Conservation (phyloP, 2,888 invertebrate species). For the Acleris sparsana region DNA sequence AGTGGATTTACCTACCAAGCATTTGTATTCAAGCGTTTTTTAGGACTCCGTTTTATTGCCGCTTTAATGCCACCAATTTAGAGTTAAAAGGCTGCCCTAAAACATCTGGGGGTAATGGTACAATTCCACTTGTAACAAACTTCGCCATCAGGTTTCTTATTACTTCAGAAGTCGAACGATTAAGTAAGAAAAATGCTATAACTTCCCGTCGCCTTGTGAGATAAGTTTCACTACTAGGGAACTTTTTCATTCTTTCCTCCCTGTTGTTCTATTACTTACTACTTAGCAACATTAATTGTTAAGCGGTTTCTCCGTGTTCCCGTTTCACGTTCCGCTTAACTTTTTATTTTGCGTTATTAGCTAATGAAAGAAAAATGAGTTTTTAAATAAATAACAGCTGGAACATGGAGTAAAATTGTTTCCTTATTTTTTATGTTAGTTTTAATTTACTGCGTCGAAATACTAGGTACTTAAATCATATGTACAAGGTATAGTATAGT, state of each 20-base stretch:
- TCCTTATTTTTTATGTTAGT: too few relatives aligned
- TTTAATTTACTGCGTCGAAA: too few relatives aligned
- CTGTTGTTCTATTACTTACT: constrained; percentile 35
- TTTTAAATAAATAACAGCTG: constrained; percentile 3
- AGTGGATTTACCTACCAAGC: background rate
- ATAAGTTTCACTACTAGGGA: constrained; percentile 35
- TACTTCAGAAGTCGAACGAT: constrained; percentile 39
- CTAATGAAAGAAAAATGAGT: constrained; percentile 15
- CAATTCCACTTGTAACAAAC: constrained; percentile 36
- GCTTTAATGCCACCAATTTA: constrained; percentile 21
- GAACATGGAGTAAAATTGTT: too few relatives aligned
- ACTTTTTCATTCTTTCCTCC: constrained; percentile 34
- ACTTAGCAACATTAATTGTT: constrained; percentile 36
- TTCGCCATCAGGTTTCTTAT: constrained; percentile 37
- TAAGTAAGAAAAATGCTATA: constrained; percentile 38
- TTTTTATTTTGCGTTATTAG: constrained; percentile 25
- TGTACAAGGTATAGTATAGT: too few relatives aligned
- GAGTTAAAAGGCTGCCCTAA: constrained; percentile 25
- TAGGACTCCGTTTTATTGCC: constrained; percentile 20
- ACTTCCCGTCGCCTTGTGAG: constrained; percentile 33
- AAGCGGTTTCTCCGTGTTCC: constrained; percentile 29
- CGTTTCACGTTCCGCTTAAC: constrained; percentile 21
- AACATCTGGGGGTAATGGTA: constrained; percentile 34
- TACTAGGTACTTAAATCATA: too few relatives aligned
- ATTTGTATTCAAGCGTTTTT: constrained; percentile 8